Evolutionary conservation across 2,113 vertebrate genomes (phyloP), one percentile per base, ranked within the genome.

Genomic region (Channa maculata): DNA sequence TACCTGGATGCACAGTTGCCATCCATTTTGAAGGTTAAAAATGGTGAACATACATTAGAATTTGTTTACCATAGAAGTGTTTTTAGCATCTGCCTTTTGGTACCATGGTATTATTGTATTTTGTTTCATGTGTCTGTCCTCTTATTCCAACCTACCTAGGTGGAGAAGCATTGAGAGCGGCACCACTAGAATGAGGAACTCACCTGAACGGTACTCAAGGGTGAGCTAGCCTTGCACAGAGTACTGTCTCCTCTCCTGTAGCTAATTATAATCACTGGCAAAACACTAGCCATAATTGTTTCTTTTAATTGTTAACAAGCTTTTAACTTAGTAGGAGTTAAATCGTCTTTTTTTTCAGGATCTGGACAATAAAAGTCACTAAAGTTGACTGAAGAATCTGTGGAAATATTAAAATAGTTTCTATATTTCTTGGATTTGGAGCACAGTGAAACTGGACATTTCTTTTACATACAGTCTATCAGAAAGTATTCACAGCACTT

Each of bases 71-170:
- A 41, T 75, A 65, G 33, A 61, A 48, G 5, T 77, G 64, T 71
- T 81, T 64, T 62, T 77, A 89, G 55, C 75, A 64, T 75, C 60
- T 90, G 79, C 79, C 58, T 88, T 80, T 86, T 89, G 64, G 78
- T 81, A 54, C 76, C 74, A 52, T 88, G 75, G 65, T 86, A 53
- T 80, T 74, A 75, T 85, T 92, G 83, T 89, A 66, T 90, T 91
- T 90, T 92, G 90, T 93, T 93, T 91, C 89, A 92, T 89, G 84
- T 91, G 89, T 92, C 83, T 94, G 88, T 93, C 94, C 93, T 95
- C 92, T 93, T 94, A 94, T 94, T 93, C 93, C 92, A 91, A 94
- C 91, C 91, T 91, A 84, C 91, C 92, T 92, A 95, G 94, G 93
- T 95, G 92, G 93, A 91, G 92, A 83, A 90, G 83, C 90, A 89